phyloP scores from a whole-genome alignment of 2,113 vertebrate species.

The Dicentrarchus labrax region DNA sequence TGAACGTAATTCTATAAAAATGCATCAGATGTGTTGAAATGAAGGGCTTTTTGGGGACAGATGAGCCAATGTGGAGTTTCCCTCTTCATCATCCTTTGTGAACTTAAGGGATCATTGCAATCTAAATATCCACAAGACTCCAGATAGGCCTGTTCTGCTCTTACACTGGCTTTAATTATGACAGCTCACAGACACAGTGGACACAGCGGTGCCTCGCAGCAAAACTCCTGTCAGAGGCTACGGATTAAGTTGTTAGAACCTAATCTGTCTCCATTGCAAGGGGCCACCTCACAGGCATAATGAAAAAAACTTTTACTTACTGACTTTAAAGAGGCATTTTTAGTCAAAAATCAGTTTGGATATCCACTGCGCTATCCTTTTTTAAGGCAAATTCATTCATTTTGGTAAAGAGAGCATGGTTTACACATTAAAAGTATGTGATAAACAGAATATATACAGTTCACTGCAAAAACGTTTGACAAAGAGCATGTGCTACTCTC shows the following conservation, averaged over 20 bases:
- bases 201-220: conserved; percentile 20
- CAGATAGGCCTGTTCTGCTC: conserved; percentile 6
- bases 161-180: conserved; percentile 43
- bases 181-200: conserved; percentile 46
- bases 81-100: conserved; percentile 7
- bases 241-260: conserved; percentile 69
- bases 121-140: conserved; percentile 5
- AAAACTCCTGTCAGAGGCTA: conserved; percentile 58
- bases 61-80: background rate
- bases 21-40: background rate
- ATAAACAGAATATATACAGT: conserved; percentile 4
- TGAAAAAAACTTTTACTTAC: background rate
- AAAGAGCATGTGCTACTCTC: background rate
- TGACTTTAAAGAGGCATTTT: conserved; percentile 5
- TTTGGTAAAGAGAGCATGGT: background rate
- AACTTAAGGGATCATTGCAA: conserved; percentile 21
- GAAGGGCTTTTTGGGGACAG: background rate
- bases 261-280: conserved; percentile 47
- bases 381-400: background rate
- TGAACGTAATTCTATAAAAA: background rate
- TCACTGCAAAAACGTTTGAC: background rate
- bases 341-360: background rate
- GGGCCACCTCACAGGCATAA: conserved; percentile 6
- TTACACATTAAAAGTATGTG: background rate
- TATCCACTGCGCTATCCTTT: background rate